These are phyloP conservation scores for Scaeva pyrastri DNA, from an alignment of 2,888 invertebrate species.

Conservation along the genomic window DNA sequence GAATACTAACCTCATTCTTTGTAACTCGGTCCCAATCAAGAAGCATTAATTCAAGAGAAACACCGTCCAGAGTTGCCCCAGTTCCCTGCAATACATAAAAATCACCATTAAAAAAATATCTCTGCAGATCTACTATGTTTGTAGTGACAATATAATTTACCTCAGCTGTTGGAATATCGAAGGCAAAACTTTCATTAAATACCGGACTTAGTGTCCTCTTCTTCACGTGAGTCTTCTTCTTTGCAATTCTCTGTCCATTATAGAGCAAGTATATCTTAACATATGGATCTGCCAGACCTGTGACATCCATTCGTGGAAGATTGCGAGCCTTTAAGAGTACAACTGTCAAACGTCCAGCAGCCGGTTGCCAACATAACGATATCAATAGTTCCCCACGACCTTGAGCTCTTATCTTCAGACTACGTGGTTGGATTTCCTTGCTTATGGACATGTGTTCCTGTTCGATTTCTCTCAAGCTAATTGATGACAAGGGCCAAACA, in stretches of 20 bases:
- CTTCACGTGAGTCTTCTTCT: constrained; percentile 99
- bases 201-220: constrained; percentile 98
- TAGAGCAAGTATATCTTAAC: constrained; percentile 98
- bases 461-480: constrained; percentile 88
- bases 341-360: constrained; percentile 96
- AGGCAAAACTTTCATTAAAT: constrained; percentile 99
- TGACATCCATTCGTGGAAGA: constrained; percentile 99
- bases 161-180: constrained; percentile 94
- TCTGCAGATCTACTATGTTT: no score
- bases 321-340: constrained; percentile 98
- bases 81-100: constrained; percentile 83
- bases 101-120: background rate
- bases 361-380: constrained; percentile 99
- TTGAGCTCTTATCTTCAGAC: constrained; percentile 96
- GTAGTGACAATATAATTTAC: constrained; percentile 76
- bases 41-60: constrained; percentile 84
- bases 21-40: constrained; percentile 99
- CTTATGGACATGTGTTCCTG: constrained; percentile 92
- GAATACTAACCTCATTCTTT: constrained; percentile 94
- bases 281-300: constrained; percentile 97
- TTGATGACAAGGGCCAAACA: constrained; percentile 90
- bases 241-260: constrained; percentile 98
- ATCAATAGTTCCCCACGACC: constrained; percentile 97
- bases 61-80: constrained; percentile 83
- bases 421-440: constrained; percentile 96